Evolutionary conservation across 2,797 vertebrate species (phyloP).

Genomic region (Heterohyrax brucei): DNA sequence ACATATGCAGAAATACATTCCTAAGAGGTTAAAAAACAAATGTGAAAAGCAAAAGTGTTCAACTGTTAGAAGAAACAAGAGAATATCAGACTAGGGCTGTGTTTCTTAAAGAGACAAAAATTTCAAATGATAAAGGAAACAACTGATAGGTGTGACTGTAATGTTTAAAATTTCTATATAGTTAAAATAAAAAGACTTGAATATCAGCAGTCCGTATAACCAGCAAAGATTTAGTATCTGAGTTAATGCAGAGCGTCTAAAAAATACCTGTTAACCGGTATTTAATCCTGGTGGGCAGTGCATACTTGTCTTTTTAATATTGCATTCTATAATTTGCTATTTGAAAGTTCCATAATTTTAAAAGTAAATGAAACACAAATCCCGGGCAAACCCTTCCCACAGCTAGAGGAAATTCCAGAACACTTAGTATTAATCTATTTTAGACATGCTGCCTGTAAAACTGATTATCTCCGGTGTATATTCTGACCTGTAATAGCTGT

Average conservation of each 20-base stretch:
- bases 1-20: not conserved
- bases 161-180: not conserved
- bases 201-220: not conserved
- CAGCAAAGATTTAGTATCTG: not conserved
- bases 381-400: not conserved
- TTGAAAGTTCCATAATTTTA: not conserved
- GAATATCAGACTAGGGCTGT: not conserved
- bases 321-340: too few relatives aligned
- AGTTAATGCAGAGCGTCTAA: slow-evolving; percentile 6
- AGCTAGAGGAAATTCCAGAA: not conserved
- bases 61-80: slow-evolving; percentile 47
- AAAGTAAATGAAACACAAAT: not conserved
- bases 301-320: too few relatives aligned
- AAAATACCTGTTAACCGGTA: not conserved
- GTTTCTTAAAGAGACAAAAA: not conserved
- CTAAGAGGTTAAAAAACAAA: not conserved
- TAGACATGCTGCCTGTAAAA: not conserved
- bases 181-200: not conserved
- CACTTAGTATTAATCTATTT: not conserved
- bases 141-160: not conserved
- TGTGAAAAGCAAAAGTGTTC: slow-evolving; percentile 13
- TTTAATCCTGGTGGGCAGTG: too few relatives aligned
- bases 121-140: not conserved
- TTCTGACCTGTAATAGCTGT: not conserved
- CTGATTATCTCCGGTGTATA: not conserved